Base-by-base conservation (phyloP, 2,113 vertebrate species). In the Callopanchax toddi region DNA sequence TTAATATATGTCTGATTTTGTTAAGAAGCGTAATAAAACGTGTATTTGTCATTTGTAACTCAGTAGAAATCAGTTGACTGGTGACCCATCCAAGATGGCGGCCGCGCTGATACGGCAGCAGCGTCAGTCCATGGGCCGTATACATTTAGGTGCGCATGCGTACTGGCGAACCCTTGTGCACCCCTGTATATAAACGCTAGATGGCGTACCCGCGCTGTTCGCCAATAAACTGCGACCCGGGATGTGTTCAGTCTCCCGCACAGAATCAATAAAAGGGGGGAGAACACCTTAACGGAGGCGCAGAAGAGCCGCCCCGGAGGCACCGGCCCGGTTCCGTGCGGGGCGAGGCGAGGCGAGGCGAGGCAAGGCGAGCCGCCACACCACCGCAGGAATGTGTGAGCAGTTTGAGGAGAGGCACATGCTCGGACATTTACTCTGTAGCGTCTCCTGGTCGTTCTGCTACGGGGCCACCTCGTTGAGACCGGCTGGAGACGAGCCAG, bases 201-300 rank as follows among this genome's bases (percentile, higher is more conserved):
- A n/a, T n/a, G n/a, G n/a, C n/a, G n/a, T n/a, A n/a, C n/a, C n/a
- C n/a, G n/a, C 89, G 83, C 79, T 5, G 67, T 55, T 4, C 74
- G 50, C 86, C 34, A 72, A 75, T n/a, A n/a, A n/a, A n/a, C n/a
- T n/a, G n/a, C n/a, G n/a, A 87, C 88, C 83, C 82, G 80, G 78
- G 75, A 67, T 75, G 84, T 36, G 8, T 45, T 45, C 3, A 63
- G 67, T 45, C 73, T 71, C 79, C 11, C 46, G 60, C 5, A 11
- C 77, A 43, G 83, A 71, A 76, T 69, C 76, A 78, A 76, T 74
- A 78, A 71, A 81, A 62, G 48, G 52, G 66, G 81, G 80, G 75
- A n/a, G n/a, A 74, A 82, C 87, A 87, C 81, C 81, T 84, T 75
- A 63, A 79, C 49, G 62, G 74, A 64, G 45, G n/a, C 49, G 78